Base-by-base conservation (phyloP, 2,888 invertebrate species). In the Oasisia sp. region DNA sequence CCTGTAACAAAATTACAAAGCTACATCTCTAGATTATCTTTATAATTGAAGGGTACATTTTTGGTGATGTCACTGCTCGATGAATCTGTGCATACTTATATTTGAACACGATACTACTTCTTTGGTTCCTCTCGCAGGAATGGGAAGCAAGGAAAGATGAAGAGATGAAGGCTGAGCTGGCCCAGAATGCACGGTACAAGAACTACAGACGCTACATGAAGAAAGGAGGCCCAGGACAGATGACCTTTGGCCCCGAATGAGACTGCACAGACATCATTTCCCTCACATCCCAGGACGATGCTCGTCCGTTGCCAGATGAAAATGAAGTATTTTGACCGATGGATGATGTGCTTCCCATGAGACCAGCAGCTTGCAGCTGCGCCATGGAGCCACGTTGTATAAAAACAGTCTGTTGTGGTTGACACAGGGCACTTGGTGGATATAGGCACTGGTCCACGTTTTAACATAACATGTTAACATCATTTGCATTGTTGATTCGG, bases 201-300 rank as follows among this genome's bases (percentile, higher is more conserved):
- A 98, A 98, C 93, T 98, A 98, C 95, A 97, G 99, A 93, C 97
- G 99, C 93, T 99, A 98, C 96, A 97, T 99, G 97, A 98, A 98
- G 96, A 98, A 98, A 95, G 98, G 98, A 95, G 98, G 98, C 4
- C 97, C 98, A 0, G 98, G 98, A 0, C 97, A 98, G 95, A 98
- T 99, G 97, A 98, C 98, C n/a, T 99, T 99, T 95, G 96, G 96
- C 56, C 96, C 96, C 14, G 96, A 96, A 93, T 96, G 94, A 94
- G 44, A 7, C 1, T 74, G 27, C 7, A 74, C 74, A 7, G 19
- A 74, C 74, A 74, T 74, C 74, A 74, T 27, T 19, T 74, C 74
- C 74, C 74, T 7, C n/a, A 7, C n/a, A 7, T 7, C 74, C 74
- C 74, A 27, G 74, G 56, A 9, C 12, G 14, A 56, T 14, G 2